Evolutionary conservation across 2,113 vertebrate species (phyloP).

Genomic region (Hemichromis elongatus): DNA sequence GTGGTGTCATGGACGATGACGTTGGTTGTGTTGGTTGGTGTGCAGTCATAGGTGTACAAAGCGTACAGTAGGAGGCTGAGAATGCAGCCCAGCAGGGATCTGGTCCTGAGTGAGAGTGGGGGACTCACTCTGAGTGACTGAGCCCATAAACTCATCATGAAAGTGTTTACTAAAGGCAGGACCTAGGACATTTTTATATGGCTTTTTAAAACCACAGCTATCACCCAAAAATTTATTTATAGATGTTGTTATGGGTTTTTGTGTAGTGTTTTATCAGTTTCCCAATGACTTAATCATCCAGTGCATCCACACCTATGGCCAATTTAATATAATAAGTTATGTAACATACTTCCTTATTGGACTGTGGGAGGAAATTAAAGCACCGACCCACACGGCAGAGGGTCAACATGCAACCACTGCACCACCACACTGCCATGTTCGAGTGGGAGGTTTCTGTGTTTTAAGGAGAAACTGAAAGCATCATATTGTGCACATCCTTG

Average conservation of each 20-base stretch:
- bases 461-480: not conserved
- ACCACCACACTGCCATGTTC: not conserved
- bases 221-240: not conserved
- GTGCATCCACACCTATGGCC: too few species aligned
- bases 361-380: not conserved
- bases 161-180: not conserved
- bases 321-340: not conserved
- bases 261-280: not conserved
- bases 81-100: too few species aligned
- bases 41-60: too few species aligned
- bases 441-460: not conserved
- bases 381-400: not conserved
- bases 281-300: not conserved
- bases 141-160: not conserved
- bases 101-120: too few species aligned
- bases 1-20: too few species aligned
- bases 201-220: not conserved
- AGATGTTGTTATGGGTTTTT: not conserved
- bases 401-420: not conserved
- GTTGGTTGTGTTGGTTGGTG: too few species aligned
- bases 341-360: not conserved
- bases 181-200: not conserved
- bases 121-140: not conserved
- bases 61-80: too few species aligned
- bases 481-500: not conserved